Evolutionary conservation across 2,113 vertebrate genomes (phyloP), one percentile per base, ranked within the genome.

Genomic region (Vidua chalybeata): DNA sequence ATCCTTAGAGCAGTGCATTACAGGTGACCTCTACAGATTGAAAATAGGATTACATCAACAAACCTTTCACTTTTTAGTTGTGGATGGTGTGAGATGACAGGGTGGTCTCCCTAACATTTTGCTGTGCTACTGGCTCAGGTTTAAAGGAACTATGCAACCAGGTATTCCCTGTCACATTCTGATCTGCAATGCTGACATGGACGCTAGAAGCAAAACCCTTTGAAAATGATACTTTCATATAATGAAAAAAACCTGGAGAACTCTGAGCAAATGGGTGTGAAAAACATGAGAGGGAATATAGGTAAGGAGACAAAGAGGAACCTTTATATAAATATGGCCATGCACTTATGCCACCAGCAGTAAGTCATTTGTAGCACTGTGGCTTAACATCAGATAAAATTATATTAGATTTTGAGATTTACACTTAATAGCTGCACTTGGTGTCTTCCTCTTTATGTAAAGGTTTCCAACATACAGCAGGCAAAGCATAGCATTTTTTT

Each of bases 21-120:
- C 91, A 96, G 95, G 93, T 98, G 97, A 98, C 97, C 98, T 98
- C 97, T 96, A 95, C 63, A 97, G 97, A 97, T 84, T 98, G 90
- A 96, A 98, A 98, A 98, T 97, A 97, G 98, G 97, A 98, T 98
- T 98, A 97, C 96, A 98, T 98, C 97, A 98, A 98, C 97, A 98
- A 96, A 95, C 93, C 61, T 93, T 96, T 96, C 92, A 91, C 95
- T 98, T 97, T 97, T 97, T 98, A 98, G 97, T 92, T 78, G 90
- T 91, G 83, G 59, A 95, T 61, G 71, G 84, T 93, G 83, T 49
- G 87, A 98, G 97, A 98, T 98, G 97, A 98, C 98, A 98, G 97
- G 91, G 79, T 73, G 64, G 73, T 94, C 85, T 92, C 93, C 87
- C 84, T 96, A 93, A 97, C 67, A 77, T 90, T 96, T 91, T 78